These are phyloP conservation scores for Apamea monoglypha DNA, from an alignment of 2,888 invertebrate genomes.

Conservation along the genomic window DNA sequence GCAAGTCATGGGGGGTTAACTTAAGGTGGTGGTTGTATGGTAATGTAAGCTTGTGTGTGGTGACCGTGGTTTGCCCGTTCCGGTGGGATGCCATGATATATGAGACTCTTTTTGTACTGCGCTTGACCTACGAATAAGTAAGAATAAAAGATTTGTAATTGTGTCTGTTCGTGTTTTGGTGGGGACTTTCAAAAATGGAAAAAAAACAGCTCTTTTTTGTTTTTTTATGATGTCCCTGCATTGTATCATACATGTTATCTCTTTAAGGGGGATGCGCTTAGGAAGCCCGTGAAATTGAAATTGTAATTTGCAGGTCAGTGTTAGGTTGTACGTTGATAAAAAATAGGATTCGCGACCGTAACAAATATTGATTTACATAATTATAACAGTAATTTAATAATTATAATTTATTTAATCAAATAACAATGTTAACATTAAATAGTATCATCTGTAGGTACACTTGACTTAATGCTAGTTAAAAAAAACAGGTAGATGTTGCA, in stretches of 20 bases:
- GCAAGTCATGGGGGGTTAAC: conserved; percentile 60
- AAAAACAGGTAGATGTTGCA: too few relatives aligned
- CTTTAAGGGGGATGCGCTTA: background rate
- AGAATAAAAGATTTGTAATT: conserved; percentile 61
- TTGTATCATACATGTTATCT: background rate
- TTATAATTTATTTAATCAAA: too few relatives aligned
- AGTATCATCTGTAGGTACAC: too few relatives aligned
- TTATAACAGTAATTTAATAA: too few relatives aligned
- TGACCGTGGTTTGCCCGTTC: conserved; percentile 83
- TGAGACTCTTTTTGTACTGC: conserved; percentile 79
- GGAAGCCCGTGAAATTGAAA: too few relatives aligned
- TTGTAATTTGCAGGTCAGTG: too few relatives aligned
- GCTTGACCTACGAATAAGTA: conserved; percentile 79
- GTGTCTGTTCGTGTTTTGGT: conserved; percentile 40
- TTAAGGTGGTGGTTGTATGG: conserved; percentile 70
- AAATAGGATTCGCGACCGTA: too few relatives aligned
- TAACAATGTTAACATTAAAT: too few relatives aligned
- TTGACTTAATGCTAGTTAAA: too few relatives aligned
- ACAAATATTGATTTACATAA: too few relatives aligned
- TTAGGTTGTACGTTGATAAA: too few relatives aligned
- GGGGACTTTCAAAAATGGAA: conserved; percentile 21
- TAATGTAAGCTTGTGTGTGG: conserved; percentile 80
- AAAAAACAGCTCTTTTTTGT: background rate
- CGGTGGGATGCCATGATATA: conserved; percentile 84
- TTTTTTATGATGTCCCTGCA: background rate